These are phyloP conservation scores for Aptenodytes patagonicus DNA, from an alignment of 2,113 vertebrate species.

Conservation along the genomic window DNA sequence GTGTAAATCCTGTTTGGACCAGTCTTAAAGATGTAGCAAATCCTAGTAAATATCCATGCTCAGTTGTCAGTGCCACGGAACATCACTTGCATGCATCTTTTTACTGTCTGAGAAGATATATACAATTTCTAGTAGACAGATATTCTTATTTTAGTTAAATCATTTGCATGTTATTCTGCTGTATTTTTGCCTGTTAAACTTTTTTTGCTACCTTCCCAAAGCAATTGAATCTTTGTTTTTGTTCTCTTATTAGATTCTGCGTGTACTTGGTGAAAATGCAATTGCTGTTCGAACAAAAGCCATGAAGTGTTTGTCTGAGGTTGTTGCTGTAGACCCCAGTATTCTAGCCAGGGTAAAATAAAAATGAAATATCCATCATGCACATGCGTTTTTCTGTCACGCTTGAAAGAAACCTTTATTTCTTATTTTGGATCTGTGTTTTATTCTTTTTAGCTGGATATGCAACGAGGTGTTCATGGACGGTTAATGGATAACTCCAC, in stretches of 20 bases:
- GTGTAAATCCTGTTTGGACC: background rate
- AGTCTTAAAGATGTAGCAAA: background rate
- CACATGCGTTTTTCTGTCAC: background rate
- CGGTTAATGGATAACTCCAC: conserved; percentile 99
- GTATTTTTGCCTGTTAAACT: background rate
- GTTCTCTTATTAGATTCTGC: conserved; percentile 85
- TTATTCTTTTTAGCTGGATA: conserved; percentile 84
- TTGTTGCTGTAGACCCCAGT: conserved; percentile 98
- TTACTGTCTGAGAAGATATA: background rate
- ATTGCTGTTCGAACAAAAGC: conserved; percentile 99
- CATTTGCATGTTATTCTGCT: background rate
- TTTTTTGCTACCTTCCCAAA: background rate
- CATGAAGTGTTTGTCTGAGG: conserved; percentile 99
- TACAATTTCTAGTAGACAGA: background rate
- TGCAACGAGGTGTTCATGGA: conserved; percentile 97
- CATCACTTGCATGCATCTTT: background rate
- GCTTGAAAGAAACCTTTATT: background rate
- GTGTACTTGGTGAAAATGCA: conserved; percentile 98
- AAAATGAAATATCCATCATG: background rate
- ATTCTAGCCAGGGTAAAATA: conserved; percentile 92
- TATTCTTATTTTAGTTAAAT: background rate
- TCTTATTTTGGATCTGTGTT: background rate
- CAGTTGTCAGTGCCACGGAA: background rate
- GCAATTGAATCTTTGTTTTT: conserved; percentile 9
- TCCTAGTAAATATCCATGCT: background rate